Base-by-base conservation (phyloP, 2,888 invertebrate genomes). In the Volucella inanis region DNA sequence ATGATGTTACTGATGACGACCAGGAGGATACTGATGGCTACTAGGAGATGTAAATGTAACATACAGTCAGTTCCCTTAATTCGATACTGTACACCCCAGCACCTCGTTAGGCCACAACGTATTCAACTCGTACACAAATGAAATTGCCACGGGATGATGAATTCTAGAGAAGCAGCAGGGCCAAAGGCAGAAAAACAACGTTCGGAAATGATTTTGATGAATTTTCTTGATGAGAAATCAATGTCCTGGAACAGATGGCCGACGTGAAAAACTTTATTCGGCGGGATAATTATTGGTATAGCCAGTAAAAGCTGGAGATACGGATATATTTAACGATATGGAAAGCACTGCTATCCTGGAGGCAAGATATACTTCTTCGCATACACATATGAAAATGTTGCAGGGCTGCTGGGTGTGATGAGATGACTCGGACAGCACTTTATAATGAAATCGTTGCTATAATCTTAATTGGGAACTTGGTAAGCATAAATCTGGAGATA, bases 201-300 rank as follows among this genome's bases (percentile, higher is more conserved):
- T 15, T 80, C 71, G 76, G 81, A 85, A 77, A 81, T 81, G 72
- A 85, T 85, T 81, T 80, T 77, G 85, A 85, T 85, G 85, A 81
- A 85, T 85, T 85, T 85, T 85, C 85, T 76, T 81, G 85, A 85
- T 85, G 85, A 62, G 85, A 85, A 85, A 85, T 85, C 85, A 85
- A 85, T 85, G 85, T 62, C 71, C 85, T 38, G 80, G 71, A 85
- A 76, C 85, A 85, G 85, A 76, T 76, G 85, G 84, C 12, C 67
- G 72, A 68, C 41, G 72, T 49, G 70, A 64, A 79, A 79, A 79
- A 79, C 64, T 31, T 52, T 52, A 61, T 50, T 55, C 55, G 43
- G 39, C 45, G 70, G 68, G 83, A 79, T 78, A 83, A 83, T 83
- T 83, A 81, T 76, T 81, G 70, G 54, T 70, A 75, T 75, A 43